Base-by-base conservation (phyloP, 2,888 invertebrate species). In the Drosophila kambysellisi region DNA sequence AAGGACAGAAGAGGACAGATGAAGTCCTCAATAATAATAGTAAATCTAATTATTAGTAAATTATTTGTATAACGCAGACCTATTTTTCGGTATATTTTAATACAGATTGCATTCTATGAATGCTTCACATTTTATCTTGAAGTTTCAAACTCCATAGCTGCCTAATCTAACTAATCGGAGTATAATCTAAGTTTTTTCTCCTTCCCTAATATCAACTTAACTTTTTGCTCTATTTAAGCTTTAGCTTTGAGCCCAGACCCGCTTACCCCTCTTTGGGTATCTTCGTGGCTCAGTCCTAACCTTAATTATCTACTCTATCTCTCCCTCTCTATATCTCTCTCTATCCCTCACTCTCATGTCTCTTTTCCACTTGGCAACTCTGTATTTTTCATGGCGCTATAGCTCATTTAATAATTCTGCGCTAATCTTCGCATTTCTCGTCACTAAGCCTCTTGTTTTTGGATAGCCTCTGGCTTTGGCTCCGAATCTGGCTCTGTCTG, bases 331-430 rank as follows among this genome's bases (percentile, higher is more conserved):
- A 3, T 7, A 20, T 8, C 17, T 8, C 3, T 20, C 25, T 25
- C 20, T 50, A 1, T 17, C 12, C n/a, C 9, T 25, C 39, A 6
- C 35, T n/a, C 11, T 12, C 32, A 25, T 25, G 5, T 3, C 9
- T 12, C 52, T n/a, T 3, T 11, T 25, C 12, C 20, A 11, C 39
- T 41, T 30, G 37, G n/a, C 39, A 39, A 37, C 29, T 30, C n/a
- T 39, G 17, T 25, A n/a, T 50, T 54, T n/a, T 56, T 41, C 46
- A 67, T 78, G 83, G 86, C 89, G 83, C 81, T 73, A 54, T 58
- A 68, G 56, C 69, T 53, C 56, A 67, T 73, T 74, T 82, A 37
- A 74, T 80, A 84, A 85, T 75, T 82, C 2, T 74, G 71, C 57
- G 56, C 76, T 83, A 79, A 86, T 81, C 81, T 76, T 48, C 25